Percentiles rank a stretch among this genome's conserved stretches.
Conservation (phyloP, 1,140 invertebrate genomes). For the Leptopilina clavipes region DNA sequence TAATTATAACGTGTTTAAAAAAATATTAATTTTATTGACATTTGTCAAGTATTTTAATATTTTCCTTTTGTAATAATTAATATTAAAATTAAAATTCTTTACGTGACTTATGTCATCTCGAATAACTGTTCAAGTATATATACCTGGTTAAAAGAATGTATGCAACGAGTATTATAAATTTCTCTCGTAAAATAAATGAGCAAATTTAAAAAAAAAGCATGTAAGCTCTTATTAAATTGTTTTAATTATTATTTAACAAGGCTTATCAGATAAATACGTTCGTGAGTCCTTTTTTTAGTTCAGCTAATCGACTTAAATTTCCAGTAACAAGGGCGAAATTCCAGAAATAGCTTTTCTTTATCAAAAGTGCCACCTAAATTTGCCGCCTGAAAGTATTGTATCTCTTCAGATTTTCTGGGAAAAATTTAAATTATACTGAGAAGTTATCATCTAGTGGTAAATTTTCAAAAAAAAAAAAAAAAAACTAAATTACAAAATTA, state of each 20-base stretch:
- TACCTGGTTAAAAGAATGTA: too few relatives aligned
- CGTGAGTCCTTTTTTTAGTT: constrained; percentile 2
- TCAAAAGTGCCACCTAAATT: constrained; percentile 16
- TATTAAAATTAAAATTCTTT: too few relatives aligned
- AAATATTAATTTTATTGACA: too few relatives aligned
- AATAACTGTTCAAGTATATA: too few relatives aligned
- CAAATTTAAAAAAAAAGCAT: too few relatives aligned
- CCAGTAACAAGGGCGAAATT: neutral
- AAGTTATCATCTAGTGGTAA: neutral
- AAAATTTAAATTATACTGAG: neutral
- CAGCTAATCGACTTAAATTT: neutral
- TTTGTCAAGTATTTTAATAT: too few relatives aligned
- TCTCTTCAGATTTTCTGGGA: neutral
- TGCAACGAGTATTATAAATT: too few relatives aligned
- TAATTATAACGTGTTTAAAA: too few relatives aligned
- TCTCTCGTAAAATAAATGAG: too few relatives aligned
- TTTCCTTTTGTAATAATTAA: too few relatives aligned
- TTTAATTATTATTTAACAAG: neutral
- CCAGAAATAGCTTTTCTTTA: constrained; percentile 19
- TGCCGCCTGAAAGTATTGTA: neutral
- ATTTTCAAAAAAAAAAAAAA: too few relatives aligned
- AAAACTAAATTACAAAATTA: neutral
- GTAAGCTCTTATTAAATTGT: neutral
- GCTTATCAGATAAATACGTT: neutral
- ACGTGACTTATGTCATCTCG: too few relatives aligned